Evolutionary conservation across 2,113 vertebrate species (phyloP).

Genomic region (Herpetotheres cachinnans): DNA sequence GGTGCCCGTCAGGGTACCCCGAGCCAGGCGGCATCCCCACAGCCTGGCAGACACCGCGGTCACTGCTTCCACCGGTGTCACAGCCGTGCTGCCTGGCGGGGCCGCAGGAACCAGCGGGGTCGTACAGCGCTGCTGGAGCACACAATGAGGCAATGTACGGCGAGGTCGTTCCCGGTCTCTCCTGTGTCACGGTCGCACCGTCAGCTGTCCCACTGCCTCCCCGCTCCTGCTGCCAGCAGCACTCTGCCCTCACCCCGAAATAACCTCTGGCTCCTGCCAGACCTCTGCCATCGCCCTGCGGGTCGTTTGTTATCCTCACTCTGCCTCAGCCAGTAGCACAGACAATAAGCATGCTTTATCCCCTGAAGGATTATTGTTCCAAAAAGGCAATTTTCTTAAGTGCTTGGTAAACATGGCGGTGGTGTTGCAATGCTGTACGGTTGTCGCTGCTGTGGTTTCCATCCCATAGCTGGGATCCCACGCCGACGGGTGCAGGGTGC

Average conservation of each 20-base stretch:
- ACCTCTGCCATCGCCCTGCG: neutral
- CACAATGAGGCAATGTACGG: accelerated
- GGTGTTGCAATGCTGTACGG: neutral
- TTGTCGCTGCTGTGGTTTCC: neutral
- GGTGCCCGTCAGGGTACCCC: neutral
- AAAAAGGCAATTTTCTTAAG: neutral
- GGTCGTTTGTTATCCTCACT: neutral
- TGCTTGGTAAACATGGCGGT: neutral
- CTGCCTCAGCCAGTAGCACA: neutral
- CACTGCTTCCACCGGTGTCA: neutral
- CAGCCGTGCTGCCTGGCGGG: neutral
- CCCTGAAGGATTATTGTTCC: neutral
- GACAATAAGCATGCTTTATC: neutral
- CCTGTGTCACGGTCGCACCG: accelerated
- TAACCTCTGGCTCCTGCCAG: neutral
- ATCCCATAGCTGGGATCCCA: neutral
- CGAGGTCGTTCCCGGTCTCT: neutral
- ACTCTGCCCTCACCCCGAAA: neutral
- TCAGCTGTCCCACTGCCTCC: neutral
- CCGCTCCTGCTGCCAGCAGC: neutral
- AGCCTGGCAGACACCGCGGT: neutral
- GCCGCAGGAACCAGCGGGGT: neutral
- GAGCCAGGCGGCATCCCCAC: neutral
- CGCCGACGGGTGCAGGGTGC: neutral
- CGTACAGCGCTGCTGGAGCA: accelerated